A percentile compares a stretch with the other conserved stretches of the same genome.
Evolutionary conservation across 2,797 vertebrate species (phyloP).

Genomic region (Sebastes matsubarae): DNA sequence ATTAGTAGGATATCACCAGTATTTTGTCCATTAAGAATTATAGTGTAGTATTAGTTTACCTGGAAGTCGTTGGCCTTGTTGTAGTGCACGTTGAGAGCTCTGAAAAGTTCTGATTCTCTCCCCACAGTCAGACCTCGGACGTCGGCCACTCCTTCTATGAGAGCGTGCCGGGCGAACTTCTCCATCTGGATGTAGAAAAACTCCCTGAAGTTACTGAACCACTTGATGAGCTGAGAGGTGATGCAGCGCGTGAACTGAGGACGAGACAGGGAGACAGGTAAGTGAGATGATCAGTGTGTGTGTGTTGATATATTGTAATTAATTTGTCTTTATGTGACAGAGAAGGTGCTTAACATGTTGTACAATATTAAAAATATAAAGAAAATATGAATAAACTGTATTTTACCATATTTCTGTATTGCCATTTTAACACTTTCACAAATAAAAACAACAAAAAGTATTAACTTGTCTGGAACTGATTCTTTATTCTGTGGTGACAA

Average conservation of each 20-base stretch:
- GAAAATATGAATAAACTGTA: neutral
- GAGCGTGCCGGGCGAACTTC: constrained; percentile 90
- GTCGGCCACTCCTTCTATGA: constrained; percentile 81
- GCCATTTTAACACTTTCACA: neutral
- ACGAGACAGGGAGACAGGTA: constrained; percentile 26
- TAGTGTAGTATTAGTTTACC: constrained; percentile 73
- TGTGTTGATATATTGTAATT: neutral
- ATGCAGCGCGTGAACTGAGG: constrained; percentile 93
- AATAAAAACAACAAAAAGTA: neutral
- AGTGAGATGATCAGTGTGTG: constrained; percentile 28
- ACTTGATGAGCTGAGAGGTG: constrained; percentile 97
- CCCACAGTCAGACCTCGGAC: constrained; percentile 82
- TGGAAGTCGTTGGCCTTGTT: constrained; percentile 94
- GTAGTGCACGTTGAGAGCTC: constrained; percentile 90
- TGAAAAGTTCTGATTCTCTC: constrained; percentile 91
- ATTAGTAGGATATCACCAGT: neutral
- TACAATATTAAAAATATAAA: neutral
- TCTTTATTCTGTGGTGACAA: neutral
- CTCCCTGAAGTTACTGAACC: constrained; percentile 98
- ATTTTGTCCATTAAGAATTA: neutral
- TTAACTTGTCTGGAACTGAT: neutral
- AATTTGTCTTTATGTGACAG: neutral
- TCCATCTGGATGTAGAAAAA: constrained; percentile 99
- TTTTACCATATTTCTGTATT: neutral
- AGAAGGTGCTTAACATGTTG: neutral